These are phyloP conservation scores for Gallinago media DNA, from an alignment of 2,113 vertebrate genomes.

Conservation along the genomic window DNA sequence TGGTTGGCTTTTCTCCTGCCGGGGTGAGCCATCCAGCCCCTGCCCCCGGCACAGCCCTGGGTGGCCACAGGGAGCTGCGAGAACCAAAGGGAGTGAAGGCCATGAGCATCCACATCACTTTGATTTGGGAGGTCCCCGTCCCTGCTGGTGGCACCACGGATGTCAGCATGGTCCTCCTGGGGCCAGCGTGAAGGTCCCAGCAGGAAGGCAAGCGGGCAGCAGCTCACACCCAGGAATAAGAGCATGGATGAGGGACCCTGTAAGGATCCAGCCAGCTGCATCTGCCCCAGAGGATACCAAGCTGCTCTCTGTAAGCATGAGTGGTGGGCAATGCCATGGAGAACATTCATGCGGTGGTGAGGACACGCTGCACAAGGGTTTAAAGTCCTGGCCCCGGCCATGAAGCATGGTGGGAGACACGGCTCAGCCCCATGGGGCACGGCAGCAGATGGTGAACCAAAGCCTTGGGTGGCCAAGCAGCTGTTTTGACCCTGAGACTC, in stretches of 20 bases:
- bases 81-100: neutral
- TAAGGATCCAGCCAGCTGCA: too few relatives aligned
- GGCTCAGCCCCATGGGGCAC: rapidly evolving
- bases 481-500: neutral
- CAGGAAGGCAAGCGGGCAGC: neutral
- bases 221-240: rapidly evolving
- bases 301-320: neutral
- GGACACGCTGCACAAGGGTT: neutral
- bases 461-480: neutral
- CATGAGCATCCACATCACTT: neutral
- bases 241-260: neutral
- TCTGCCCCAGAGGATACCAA: neutral
- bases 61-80: neutral
- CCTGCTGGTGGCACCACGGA: neutral
- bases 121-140: rapidly evolving
- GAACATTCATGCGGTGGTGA: neutral
- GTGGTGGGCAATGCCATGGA: neutral
- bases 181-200: neutral
- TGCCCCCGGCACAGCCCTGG: neutral
- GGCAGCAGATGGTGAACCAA: neutral
- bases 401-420: rapidly evolving
- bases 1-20: neutral
- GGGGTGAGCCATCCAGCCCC: neutral
- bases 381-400: neutral
- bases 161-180: neutral